Base-by-base conservation (phyloP, 2,797 vertebrate species). In the Sebastiscus tertius region DNA sequence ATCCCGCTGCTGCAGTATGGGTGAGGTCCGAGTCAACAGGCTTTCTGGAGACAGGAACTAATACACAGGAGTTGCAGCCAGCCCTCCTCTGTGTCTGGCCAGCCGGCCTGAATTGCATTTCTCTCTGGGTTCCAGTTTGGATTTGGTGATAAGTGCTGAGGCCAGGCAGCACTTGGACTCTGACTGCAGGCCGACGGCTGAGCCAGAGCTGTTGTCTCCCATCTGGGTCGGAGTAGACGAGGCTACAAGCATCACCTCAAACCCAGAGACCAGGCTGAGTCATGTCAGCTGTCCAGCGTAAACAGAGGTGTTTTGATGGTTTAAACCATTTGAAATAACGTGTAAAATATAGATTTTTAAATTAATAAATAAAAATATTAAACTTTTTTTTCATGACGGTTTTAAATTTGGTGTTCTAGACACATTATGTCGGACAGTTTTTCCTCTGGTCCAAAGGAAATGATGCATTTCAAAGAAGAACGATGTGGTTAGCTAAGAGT, bases 51-150 rank as follows among this genome's bases (percentile, higher is more conserved):
- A 39, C 34, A 60, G 59, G 26, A 70, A 72, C 77, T 86, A 74
- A 86, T 39, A 39, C 52, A 12, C 33, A 1, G 49, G 27, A 78
- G 72, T 4, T 26, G 75, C 34, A 75, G 88, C 90, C 91, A 90
- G 85, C 81, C 60, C 89, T 83, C 87, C 80, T 85, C 87, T 71
- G 82, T 29, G 86, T 39, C 79, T 72, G 79, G 68, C 89, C 86
- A 75, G 84, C 69, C 7, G 70, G 87, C 80, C 69, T 72, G 77
- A 93, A 90, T 90, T 85, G 82, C 85, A 80, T 92, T 84, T 90
- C 89, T 92, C 89, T 85, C 91, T 77, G 76, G 87, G 91, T 89
- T 93, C 90, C 93, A 93, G 91, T 93, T 94, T 93, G 90, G 90
- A 92, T 90, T 72, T 84, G 88, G 73, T 59, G 92, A 90, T 95